These are phyloP conservation scores for Melanotaenia parkinsoni DNA, from an alignment of 2,797 vertebrate genomes.

Conservation along the genomic window DNA sequence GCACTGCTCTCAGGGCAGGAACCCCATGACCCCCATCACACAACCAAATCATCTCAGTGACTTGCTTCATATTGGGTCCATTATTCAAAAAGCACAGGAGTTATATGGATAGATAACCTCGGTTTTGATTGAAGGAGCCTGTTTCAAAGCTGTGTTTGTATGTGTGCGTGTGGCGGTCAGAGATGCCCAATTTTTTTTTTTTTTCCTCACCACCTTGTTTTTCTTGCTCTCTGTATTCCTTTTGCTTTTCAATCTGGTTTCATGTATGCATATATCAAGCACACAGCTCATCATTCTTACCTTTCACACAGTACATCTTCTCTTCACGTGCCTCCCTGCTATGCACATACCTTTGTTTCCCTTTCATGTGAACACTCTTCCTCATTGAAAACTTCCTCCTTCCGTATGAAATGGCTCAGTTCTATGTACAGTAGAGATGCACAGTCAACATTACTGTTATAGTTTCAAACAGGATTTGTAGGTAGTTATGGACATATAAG, in stretches of 20 bases:
- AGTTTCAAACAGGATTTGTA: not conserved
- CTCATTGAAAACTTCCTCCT: slow-evolving; percentile 50
- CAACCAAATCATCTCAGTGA: slow-evolving; percentile 76
- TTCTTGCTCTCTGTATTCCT: slow-evolving; percentile 25
- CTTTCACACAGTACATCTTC: slow-evolving; percentile 18
- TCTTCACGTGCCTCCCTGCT: slow-evolving; percentile 31
- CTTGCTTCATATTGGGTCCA: slow-evolving; percentile 77
- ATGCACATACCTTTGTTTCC: slow-evolving; percentile 18
- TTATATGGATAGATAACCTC: slow-evolving; percentile 56
- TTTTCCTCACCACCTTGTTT: not conserved
- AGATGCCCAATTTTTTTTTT: slow-evolving; percentile 26
- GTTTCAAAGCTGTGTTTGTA: slow-evolving; percentile 38
- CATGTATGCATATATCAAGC: slow-evolving; percentile 29
- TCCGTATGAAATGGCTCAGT: slow-evolving; percentile 17
- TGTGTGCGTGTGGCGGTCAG: slow-evolving; percentile 6
- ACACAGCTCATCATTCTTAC: slow-evolving; percentile 35
- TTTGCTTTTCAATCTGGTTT: slow-evolving; percentile 49
- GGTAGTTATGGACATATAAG: not conserved
- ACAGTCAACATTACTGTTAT: not conserved
- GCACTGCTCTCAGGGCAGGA: slow-evolving; percentile 64
- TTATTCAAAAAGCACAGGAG: slow-evolving; percentile 81
- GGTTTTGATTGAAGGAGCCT: slow-evolving; percentile 52
- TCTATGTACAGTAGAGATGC: slow-evolving; percentile 14
- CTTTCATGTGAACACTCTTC: slow-evolving; percentile 51
- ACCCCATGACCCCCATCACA: slow-evolving; percentile 79